phyloP scores from a whole-genome alignment of 30 jellyfish, hydroid and myxozoan genomes.

The Turritopsis dohrnii region DNA sequence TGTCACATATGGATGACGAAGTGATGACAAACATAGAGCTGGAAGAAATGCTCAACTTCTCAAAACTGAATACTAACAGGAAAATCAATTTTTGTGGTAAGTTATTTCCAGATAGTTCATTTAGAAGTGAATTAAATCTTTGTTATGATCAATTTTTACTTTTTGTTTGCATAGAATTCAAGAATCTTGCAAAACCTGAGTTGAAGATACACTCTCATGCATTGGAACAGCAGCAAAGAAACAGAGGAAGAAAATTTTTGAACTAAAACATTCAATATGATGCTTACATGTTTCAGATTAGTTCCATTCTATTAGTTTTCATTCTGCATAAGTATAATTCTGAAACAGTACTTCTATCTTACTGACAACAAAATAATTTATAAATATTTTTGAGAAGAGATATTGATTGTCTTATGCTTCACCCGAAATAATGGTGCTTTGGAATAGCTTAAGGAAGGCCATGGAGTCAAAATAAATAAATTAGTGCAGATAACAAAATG shows the following conservation, averaged over 20 bases:
- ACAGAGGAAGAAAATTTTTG: not conserved
- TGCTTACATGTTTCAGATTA: too few relatives aligned
- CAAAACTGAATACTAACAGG: constrained; percentile 61
- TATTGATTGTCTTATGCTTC: too few relatives aligned
- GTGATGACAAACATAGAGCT: constrained; percentile 50
- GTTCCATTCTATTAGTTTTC: too few relatives aligned
- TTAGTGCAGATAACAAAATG: too few relatives aligned
- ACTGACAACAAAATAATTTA: too few relatives aligned
- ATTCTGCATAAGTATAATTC: too few relatives aligned
- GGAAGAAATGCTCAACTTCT: constrained; percentile 58
- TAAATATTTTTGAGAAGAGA: too few relatives aligned
- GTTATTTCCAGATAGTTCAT: not conserved
- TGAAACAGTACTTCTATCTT: too few relatives aligned
- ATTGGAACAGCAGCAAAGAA: constrained; percentile 12
- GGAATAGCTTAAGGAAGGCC: too few relatives aligned
- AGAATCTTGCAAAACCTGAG: constrained; percentile 81
- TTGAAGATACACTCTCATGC: constrained; percentile 44
- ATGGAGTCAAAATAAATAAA: too few relatives aligned
- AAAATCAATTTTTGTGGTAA: constrained; percentile 73
- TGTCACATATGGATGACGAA: constrained; percentile 79
- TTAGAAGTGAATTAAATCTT: not conserved
- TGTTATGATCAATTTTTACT: not conserved
- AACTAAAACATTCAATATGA: too few relatives aligned
- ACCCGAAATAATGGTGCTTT: too few relatives aligned
- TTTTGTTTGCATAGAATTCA: constrained; percentile 46